These are phyloP conservation scores for Sarcophilus harrisii DNA, from an alignment of 2,797 vertebrate species.

Conservation along the genomic window DNA sequence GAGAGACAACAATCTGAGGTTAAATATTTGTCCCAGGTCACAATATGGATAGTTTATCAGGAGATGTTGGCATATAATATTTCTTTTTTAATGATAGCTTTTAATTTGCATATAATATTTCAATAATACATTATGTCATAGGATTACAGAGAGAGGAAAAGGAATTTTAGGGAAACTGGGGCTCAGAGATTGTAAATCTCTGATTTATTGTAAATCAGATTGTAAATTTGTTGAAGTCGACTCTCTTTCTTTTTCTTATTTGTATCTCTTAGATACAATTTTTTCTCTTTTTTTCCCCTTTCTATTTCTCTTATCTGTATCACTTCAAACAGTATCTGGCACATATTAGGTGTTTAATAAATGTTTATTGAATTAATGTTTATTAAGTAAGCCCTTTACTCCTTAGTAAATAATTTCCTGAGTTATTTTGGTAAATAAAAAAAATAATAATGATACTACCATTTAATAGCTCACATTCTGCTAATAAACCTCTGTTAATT, in stretches of 20 bases:
- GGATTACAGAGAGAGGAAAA: neutral
- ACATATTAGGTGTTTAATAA: neutral
- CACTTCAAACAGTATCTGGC: neutral
- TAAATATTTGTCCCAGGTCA: neutral
- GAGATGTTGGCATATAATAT: neutral
- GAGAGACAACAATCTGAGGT: neutral
- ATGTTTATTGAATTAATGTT: neutral
- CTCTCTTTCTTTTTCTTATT: neutral
- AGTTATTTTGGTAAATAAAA: neutral
- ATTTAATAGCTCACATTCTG: no score
- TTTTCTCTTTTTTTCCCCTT: neutral
- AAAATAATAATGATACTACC: no score
- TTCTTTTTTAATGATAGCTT: no score
- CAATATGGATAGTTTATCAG: conserved; percentile 4
- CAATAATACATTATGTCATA: neutral
- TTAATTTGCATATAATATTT: neutral
- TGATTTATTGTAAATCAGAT: no score
- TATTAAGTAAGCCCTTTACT: neutral
- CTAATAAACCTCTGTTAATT: no score
- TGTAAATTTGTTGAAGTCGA: neutral
- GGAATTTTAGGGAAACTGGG: neutral
- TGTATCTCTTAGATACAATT: neutral
- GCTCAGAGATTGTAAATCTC: no score
- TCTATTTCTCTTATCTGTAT: neutral
- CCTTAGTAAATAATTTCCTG: neutral